Evolutionary conservation across 2,113 vertebrate genomes (phyloP), one percentile per base, ranked within the genome.

Genomic region (Leptobrachium ailaonicum): DNA sequence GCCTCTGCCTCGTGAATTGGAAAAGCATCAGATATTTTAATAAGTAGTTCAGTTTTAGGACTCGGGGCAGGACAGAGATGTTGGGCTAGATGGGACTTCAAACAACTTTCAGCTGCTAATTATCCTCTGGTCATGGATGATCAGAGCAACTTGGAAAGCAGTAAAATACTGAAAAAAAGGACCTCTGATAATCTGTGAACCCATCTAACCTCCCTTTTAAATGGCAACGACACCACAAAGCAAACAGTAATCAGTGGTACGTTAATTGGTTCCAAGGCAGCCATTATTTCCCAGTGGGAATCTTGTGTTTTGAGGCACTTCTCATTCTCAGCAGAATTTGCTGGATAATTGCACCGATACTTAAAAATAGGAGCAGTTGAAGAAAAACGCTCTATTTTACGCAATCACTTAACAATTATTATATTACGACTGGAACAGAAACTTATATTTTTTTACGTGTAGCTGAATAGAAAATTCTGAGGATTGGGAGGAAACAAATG

Each of bases 41-140:
- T 50, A 50, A 4, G 47, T 50, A 50, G 8, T 50, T 50, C 47
- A 50, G 8, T 50, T 50, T 50, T 60, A 13, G 11, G 56, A 1
- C 9, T 60, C 3, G 56, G 56, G 13, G 13, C 11, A 60, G 11
- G 56, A 10, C 13, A 8, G 56, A 3, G 6, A 10, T 14, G 4
- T 60, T 4, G 4, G 3, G 10, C 13, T 32, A 67, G 45, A 56
- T 10, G 41, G 40, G 50, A 80, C 71, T 73, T 80, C 78, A 80
- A 80, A 80, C 63, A 80, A 41, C 50, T 45, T 73, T 58, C 44
- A 42, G 66, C 77, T 72, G 14, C 77, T 79, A 79, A 73, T 80
- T 73, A 67, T 63, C 63, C 73, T 66, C 67, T 73, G 70, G 70
- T 56, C 64, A 56, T 20, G 62, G 77, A 40, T 56, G 77, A 66